A percentile compares a stretch with the other conserved stretches of the same genome.
Evolutionary conservation across 2,888 invertebrate species (phyloP).

Genomic region (Anarsia innoxiella): DNA sequence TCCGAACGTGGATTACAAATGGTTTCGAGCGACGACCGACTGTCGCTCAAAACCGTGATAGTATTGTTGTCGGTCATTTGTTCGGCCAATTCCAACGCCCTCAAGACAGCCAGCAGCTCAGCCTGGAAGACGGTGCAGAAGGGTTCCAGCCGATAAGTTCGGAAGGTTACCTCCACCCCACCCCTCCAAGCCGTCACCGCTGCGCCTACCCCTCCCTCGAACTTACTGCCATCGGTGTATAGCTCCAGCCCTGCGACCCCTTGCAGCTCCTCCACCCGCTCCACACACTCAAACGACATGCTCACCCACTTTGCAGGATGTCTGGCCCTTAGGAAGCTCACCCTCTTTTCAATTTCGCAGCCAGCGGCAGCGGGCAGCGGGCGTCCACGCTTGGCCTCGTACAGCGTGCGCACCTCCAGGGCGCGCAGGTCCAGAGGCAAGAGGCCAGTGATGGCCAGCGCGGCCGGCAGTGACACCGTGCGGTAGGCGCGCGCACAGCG

Average conservation of each 20-base stretch:
- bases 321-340: too few relatives aligned
- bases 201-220: background rate
- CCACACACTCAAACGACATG: too few relatives aligned
- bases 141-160: background rate
- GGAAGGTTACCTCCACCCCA: background rate
- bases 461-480: too few relatives aligned
- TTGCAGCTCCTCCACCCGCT: too few relatives aligned
- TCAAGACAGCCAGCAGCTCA: conserved; percentile 8
- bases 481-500: conserved; percentile 11
- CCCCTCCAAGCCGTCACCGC: background rate
- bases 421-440: too few relatives aligned
- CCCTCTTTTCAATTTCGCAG: conserved; percentile 1
- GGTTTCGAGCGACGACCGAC: background rate
- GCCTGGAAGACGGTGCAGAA: conserved; percentile 8
- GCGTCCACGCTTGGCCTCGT: too few relatives aligned
- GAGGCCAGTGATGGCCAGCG: too few relatives aligned
- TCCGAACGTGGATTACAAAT: background rate
- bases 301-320: too few relatives aligned
- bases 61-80: background rate
- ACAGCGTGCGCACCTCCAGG: too few relatives aligned
- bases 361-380: too few relatives aligned
- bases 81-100: background rate
- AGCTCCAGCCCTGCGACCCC: too few relatives aligned
- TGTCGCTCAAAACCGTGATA: background rate
- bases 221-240: too few relatives aligned